phyloP scores from a whole-genome alignment of 2,797 vertebrate species.

The Pelobates cultripes region DNA sequence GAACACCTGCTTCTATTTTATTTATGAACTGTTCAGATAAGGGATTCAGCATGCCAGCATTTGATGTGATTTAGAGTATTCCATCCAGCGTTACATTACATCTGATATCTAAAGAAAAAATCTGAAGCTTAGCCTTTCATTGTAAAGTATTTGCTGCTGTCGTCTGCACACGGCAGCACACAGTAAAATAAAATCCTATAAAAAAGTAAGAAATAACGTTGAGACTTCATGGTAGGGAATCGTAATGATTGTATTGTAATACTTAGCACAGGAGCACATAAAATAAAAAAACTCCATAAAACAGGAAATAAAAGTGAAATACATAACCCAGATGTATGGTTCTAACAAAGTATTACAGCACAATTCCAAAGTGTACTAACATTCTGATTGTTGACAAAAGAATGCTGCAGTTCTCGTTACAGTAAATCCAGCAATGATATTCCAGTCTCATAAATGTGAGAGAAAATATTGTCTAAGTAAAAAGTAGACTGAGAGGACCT shows the following conservation, averaged over 20 bases:
- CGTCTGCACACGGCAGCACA: conserved; percentile 24
- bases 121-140: conserved; percentile 36
- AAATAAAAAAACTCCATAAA: conserved; percentile 47
- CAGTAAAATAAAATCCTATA: conserved; percentile 46
- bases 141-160: conserved; percentile 22
- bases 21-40: conserved; percentile 36
- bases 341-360: conserved; percentile 14
- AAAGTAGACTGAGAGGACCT: not conserved
- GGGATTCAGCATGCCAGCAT: conserved; percentile 32
- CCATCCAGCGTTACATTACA: conserved; percentile 23
- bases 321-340: conserved; percentile 23
- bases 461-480: not conserved
- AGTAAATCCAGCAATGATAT: not conserved
- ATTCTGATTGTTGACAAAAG: conserved; percentile 11
- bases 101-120: conserved; percentile 39
- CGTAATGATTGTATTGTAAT: conserved; percentile 27
- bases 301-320: conserved; percentile 34
- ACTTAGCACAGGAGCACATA: conserved; percentile 27
- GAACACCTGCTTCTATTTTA: conserved; percentile 24
- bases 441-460: not conserved
- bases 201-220: conserved; percentile 17
- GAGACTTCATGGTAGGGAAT: conserved; percentile 32
- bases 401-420: not conserved
- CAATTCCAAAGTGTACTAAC: conserved; percentile 7
- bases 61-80: conserved; percentile 44